Conservation (phyloP, 1,140 invertebrate genomes). For the Tetraneura akinire region DNA sequence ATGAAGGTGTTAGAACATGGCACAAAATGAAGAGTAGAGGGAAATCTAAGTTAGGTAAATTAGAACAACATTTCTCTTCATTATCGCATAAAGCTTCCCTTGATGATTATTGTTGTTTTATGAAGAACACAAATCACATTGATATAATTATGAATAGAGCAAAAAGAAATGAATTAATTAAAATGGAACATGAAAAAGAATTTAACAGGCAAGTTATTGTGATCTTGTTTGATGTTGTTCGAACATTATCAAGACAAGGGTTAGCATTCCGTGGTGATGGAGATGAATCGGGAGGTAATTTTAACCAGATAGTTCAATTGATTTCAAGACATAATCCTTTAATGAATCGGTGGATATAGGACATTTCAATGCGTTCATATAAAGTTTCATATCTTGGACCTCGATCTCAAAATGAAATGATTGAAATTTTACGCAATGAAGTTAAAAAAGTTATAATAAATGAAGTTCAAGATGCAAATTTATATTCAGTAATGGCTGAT, state of each 20-base stretch:
- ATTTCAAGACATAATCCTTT: slow-evolving; percentile 7
- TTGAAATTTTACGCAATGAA: slow-evolving; percentile 21
- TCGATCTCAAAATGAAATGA: slow-evolving; percentile 43
- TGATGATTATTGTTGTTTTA: neutral
- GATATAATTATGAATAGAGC: neutral
- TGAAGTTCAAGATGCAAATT: neutral
- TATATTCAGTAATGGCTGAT: slow-evolving; percentile 22
- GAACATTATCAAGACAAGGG: neutral
- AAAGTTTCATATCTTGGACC: slow-evolving; percentile 27
- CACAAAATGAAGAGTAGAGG: slow-evolving; percentile 15
- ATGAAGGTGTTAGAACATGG: neutral
- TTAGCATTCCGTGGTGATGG: slow-evolving; percentile 26
- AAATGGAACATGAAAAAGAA: slow-evolving; percentile 13
- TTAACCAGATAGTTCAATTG: slow-evolving; percentile 14
- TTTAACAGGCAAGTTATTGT: neutral
- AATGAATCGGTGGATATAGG: slow-evolving; percentile 23
- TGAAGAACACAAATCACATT: neutral
- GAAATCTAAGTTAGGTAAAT: slow-evolving; percentile 18
- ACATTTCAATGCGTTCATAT: neutral
- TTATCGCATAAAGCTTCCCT: neutral
- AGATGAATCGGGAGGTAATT: neutral
- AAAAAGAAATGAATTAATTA: neutral
- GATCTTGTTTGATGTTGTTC: slow-evolving; percentile 6
- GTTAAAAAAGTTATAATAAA: neutral
- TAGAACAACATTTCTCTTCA: slow-evolving; percentile 9